These are phyloP conservation scores for Chlamydotis undulata DNA, from an alignment of 2,113 vertebrate genomes.

Conservation along the genomic window DNA sequence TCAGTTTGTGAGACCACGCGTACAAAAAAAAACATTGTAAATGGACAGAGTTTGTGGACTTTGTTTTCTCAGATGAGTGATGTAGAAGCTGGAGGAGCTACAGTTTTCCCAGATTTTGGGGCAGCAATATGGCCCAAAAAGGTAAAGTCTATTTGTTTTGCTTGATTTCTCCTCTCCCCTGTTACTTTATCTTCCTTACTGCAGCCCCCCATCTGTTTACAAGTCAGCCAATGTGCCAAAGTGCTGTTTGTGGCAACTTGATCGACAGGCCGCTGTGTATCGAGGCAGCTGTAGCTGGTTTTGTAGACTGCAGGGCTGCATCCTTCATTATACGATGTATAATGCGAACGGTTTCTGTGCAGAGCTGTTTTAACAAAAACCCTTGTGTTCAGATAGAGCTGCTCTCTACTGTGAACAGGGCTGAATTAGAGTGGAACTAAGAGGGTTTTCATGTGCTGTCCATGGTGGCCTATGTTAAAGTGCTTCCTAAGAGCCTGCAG, in stretches of 20 bases:
- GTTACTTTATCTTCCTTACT: background rate
- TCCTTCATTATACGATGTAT: background rate
- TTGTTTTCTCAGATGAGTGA: slow-evolving; percentile 91
- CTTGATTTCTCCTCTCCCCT: background rate
- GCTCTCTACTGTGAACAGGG: background rate
- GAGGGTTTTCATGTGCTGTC: accelerated
- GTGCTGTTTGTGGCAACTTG: background rate
- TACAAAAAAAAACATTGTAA: background rate
- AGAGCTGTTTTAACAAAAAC: background rate
- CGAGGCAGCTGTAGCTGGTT: background rate
- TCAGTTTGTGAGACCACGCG: background rate
- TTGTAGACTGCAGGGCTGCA: background rate
- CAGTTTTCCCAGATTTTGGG: slow-evolving; percentile 96
- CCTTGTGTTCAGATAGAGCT: background rate
- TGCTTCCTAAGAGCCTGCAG: background rate
- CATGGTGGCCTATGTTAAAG: background rate
- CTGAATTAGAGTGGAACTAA: background rate
- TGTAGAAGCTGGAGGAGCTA: slow-evolving; percentile 95
- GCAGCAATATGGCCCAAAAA: slow-evolving; percentile 91
- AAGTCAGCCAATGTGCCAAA: background rate
- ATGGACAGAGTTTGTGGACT: background rate
- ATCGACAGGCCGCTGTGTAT: background rate
- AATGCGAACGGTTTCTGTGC: background rate
- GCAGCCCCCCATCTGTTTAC: background rate
- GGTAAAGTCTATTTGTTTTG: slow-evolving; percentile 70